Conservation (phyloP, 2,797 vertebrate species). For the Urosaurus nigricauda region DNA sequence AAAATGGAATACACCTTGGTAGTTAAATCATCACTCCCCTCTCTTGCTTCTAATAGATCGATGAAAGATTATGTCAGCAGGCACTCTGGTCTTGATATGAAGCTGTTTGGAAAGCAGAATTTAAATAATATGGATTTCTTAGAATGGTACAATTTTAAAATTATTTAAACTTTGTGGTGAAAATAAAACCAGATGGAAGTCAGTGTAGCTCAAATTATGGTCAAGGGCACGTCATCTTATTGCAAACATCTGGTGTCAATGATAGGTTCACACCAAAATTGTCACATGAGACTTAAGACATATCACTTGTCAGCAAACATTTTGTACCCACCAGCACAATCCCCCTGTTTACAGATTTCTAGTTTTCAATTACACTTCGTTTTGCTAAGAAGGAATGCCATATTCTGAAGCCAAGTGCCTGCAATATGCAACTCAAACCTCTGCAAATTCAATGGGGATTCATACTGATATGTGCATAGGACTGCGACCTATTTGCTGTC, state of each 20-base stretch:
- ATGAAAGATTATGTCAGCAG: constrained; percentile 7
- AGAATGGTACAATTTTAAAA: constrained; percentile 4
- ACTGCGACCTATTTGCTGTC: not conserved
- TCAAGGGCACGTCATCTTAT: constrained; percentile 35
- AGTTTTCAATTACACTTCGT: constrained; percentile 20
- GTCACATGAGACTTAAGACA: constrained; percentile 35
- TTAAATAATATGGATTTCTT: not conserved
- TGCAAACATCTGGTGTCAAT: constrained; percentile 47
- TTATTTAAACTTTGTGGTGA: not conserved
- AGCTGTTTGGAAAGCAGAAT: constrained; percentile 30
- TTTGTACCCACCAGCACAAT: constrained; percentile 27
- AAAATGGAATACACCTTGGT: constrained; percentile 1
- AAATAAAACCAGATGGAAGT: constrained; percentile 49
- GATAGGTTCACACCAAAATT: constrained; percentile 37
- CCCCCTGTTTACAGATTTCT: constrained; percentile 21
- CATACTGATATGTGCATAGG: not conserved
- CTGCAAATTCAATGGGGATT: constrained; percentile 8
- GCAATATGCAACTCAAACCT: not conserved
- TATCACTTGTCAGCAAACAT: constrained; percentile 35
- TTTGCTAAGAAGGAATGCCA: constrained; percentile 26
- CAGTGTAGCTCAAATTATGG: constrained; percentile 3
- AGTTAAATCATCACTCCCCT: not conserved
- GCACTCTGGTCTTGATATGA: constrained; percentile 5
- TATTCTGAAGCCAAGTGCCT: not conserved
- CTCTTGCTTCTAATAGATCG: constrained; percentile 6